Percentiles rank a stretch among this genome's conserved stretches.
Conservation (phyloP, 2,888 invertebrate species). For the Kuschelorhynchus macadamiae region DNA sequence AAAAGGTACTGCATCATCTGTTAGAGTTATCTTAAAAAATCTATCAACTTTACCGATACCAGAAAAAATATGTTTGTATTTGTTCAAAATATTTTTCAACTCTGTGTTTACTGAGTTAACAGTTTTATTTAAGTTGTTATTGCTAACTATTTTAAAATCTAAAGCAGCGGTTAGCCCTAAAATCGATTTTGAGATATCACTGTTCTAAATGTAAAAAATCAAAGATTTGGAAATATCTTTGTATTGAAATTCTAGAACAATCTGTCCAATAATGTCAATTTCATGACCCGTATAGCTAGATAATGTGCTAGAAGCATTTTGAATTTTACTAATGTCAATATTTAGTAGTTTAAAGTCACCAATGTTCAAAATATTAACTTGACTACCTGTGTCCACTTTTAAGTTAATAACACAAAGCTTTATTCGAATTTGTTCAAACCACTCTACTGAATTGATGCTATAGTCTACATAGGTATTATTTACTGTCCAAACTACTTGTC, state of each 20-base stretch:
- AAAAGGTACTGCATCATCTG: no score
- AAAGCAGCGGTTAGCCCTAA: no score
- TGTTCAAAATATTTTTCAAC: no score
- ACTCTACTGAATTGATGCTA: slow-evolving; percentile 3
- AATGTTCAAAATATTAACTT: slow-evolving; percentile 14
- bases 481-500: slow-evolving; percentile 12
- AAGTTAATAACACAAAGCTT: not conserved
- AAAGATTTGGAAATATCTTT: not conserved
- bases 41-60: no score
- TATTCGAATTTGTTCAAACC: slow-evolving; percentile 14
- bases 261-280: slow-evolving; percentile 16
- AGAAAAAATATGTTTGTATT: no score
- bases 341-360: slow-evolving; percentile 11
- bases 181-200: no score
- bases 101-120: no score
- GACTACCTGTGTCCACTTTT: slow-evolving; percentile 13
- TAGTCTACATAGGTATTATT: not conserved
- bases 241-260: not conserved
- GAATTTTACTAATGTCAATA: not conserved
- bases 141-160: no score
- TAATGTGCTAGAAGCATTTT: not conserved
- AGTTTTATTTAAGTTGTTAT: no score
- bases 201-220: not conserved
- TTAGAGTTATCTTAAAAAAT: no score
- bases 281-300: slow-evolving; percentile 22